These are phyloP conservation scores for Acrobasis repandana DNA, from an alignment of 2,888 invertebrate species.

Conservation along the genomic window DNA sequence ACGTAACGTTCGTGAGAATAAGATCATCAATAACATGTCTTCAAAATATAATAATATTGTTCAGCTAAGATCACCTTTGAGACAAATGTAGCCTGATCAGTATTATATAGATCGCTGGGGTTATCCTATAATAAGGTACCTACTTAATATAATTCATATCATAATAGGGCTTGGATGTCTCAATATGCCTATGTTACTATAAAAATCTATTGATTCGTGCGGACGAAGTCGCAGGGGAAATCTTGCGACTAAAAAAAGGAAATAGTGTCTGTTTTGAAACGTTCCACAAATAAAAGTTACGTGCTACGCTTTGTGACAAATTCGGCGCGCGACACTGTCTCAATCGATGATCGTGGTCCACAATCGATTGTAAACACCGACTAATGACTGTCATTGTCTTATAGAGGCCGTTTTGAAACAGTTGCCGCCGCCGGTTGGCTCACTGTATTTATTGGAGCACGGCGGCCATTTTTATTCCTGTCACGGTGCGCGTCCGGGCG, in stretches of 20 bases:
- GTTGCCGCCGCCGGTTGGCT: conserved; percentile 52
- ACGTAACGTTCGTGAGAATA: too few species aligned
- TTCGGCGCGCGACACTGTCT: conserved; percentile 49
- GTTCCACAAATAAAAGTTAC: background rate
- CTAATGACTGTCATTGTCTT: conserved; percentile 70
- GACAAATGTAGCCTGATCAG: too few species aligned
- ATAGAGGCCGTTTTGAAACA: conserved; percentile 66
- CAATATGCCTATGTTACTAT: too few species aligned
- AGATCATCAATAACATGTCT: too few species aligned
- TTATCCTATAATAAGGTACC: too few species aligned
- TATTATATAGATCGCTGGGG: too few species aligned
- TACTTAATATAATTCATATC: too few species aligned
- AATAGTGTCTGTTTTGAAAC: background rate
- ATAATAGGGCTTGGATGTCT: too few species aligned
- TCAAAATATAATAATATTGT: too few species aligned
- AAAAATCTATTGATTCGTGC: too few species aligned
- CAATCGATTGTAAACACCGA: conserved; percentile 41
- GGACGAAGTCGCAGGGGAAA: background rate
- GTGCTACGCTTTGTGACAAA: conserved; percentile 43
- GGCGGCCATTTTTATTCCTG: conserved; percentile 68
- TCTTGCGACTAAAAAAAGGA: background rate
- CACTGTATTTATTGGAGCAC: conserved; percentile 77
- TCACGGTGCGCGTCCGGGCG: conserved; percentile 61
- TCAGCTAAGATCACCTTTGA: too few species aligned
- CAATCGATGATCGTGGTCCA: conserved; percentile 47